Percentiles rank a stretch among this genome's conserved stretches.
Conservation (phyloP, 2,888 invertebrate genomes). For the Axea sp. region DNA sequence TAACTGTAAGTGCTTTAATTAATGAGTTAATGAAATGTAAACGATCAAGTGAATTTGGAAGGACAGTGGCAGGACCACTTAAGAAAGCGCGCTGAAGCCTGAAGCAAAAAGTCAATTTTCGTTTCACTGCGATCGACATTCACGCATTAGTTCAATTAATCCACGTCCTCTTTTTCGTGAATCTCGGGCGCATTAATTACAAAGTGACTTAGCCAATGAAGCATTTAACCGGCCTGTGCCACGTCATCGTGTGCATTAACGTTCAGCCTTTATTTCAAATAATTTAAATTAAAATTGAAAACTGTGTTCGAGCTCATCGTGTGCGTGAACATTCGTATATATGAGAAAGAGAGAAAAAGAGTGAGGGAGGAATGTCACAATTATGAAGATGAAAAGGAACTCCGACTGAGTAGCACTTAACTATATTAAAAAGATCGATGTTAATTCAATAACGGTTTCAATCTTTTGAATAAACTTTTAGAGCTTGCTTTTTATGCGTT, state of each 20-base stretch:
- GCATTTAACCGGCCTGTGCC: slow-evolving; percentile 31
- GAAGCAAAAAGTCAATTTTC: slow-evolving; percentile 56
- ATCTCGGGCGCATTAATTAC: slow-evolving; percentile 51
- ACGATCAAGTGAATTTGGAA: slow-evolving; percentile 50
- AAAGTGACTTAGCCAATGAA: slow-evolving; percentile 55
- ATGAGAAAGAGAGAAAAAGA: too few relatives aligned
- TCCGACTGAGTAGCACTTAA: slow-evolving; percentile 40
- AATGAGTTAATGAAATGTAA: slow-evolving; percentile 62
- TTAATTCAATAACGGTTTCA: slow-evolving; percentile 53
- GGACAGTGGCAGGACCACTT: slow-evolving; percentile 46
- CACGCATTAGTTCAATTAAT: slow-evolving; percentile 64
- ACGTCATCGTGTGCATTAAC: slow-evolving; percentile 49
- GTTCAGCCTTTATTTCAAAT: slow-evolving; percentile 37
- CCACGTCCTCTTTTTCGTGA: slow-evolving; percentile 45
- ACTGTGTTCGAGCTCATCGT: slow-evolving; percentile 9
- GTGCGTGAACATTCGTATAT: background rate
- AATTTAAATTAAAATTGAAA: slow-evolving; percentile 42
- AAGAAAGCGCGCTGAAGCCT: slow-evolving; percentile 40
- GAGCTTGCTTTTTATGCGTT: slow-evolving; percentile 21
- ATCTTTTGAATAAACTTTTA: slow-evolving; percentile 29
- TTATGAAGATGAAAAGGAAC: slow-evolving; percentile 50
- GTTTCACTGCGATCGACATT: slow-evolving; percentile 53
- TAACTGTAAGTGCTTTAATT: slow-evolving; percentile 46
- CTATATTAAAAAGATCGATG: slow-evolving; percentile 53
- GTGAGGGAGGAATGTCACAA: too few relatives aligned